Percentiles rank a stretch among this genome's conserved stretches.
Conservation (phyloP, 2,113 vertebrate genomes). For the Leptocoma aspasia region DNA sequence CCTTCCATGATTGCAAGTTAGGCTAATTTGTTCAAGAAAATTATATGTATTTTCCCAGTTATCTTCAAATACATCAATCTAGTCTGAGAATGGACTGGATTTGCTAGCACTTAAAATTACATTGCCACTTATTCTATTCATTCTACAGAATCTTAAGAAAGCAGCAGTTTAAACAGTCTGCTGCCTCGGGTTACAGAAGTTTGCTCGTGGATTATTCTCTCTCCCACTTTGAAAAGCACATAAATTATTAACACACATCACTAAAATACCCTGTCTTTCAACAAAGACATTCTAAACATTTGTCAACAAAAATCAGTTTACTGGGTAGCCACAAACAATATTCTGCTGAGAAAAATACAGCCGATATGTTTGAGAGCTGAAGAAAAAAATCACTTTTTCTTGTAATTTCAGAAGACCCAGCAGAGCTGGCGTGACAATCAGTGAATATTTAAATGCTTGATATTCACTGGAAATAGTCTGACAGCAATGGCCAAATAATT, state of each 20-base stretch:
- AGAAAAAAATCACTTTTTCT: neutral
- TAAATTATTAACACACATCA: neutral
- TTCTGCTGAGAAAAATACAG: neutral
- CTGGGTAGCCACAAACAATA: neutral
- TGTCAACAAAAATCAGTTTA: neutral
- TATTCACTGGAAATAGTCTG: constrained; percentile 22
- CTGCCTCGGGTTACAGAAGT: neutral
- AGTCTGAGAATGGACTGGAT: neutral
- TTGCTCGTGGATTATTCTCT: neutral
- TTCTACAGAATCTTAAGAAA: neutral
- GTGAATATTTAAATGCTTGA: constrained; percentile 32
- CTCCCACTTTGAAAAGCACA: neutral
- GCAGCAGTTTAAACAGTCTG: neutral
- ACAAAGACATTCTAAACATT: neutral
- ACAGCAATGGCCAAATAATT: constrained; percentile 25
- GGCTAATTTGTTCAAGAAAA: constrained; percentile 4
- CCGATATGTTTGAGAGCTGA: neutral
- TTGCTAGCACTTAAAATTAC: neutral
- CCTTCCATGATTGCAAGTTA: neutral
- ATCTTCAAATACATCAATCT: neutral
- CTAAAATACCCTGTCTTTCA: neutral
- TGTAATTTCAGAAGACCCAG: constrained; percentile 1
- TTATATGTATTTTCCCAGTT: neutral
- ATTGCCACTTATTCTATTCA: neutral
- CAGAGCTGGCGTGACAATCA: neutral